Base-by-base conservation (phyloP, 2,797 vertebrate genomes). In the Nothura maculosa region DNA sequence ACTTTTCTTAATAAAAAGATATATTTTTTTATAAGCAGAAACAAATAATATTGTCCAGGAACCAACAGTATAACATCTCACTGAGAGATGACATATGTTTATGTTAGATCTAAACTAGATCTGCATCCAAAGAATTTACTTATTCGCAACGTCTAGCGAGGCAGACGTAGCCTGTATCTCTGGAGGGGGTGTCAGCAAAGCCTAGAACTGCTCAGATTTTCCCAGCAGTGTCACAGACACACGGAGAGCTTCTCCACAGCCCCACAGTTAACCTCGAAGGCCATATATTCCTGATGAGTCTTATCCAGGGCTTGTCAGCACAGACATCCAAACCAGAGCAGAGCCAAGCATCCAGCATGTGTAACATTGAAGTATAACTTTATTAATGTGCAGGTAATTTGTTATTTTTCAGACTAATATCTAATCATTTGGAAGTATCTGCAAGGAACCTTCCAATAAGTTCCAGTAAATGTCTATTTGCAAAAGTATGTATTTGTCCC, bases 121-220 rank as follows among this genome's bases (percentile, higher is more conserved):
- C 22, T 85, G 60, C 64, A 55, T 40, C 47, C 34, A 83, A 36
- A 62, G 34, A 14, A 34, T 11, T 34, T 54, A 57, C 27, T 88
- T 66, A 32, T 87, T 70, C 81, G 84, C 63, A 72, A 66, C 42
- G 67, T 43, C 47, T 69, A 90, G 75, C 83, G 42, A 10, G 4
- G 30, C 38, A 86, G 62, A 17, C 43, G 27, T 21, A 24, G 34
- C 3, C 75, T 83, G 22, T 24, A 3, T 28, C 83, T 79, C 87
- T 72, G 79, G 28, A 92, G 70, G 36, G 89, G 48, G 9, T 24
- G 7, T 4, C 89, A 45, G 36, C 17, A 58, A 67, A 80, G 38
- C 15, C 43, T 24, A 75, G 76, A 80, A 70, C 85, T 90, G 85
- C 84, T 89, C 75, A 70, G 50, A 36, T 68, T 76, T 91, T 54